Conservation (phyloP, 2,888 invertebrate species). For the Mimumesa dahlbomi region DNA sequence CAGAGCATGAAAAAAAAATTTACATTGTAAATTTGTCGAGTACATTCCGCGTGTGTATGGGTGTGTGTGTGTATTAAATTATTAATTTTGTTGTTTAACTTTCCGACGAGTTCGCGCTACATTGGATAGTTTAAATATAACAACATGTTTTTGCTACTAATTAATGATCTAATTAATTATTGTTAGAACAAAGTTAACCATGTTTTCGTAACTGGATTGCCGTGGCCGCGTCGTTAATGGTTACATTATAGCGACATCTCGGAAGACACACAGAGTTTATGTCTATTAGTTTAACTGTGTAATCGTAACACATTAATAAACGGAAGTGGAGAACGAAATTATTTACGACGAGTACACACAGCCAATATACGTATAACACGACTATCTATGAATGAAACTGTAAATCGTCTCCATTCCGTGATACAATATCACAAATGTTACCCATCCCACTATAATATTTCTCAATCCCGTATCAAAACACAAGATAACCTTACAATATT, state of each 20-base stretch:
- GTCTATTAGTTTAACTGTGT: constrained; percentile 8
- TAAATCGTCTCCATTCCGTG: background rate
- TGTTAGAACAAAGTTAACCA: constrained; percentile 7
- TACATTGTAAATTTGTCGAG: no score
- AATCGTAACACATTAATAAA: background rate
- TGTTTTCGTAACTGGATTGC: constrained; percentile 6
- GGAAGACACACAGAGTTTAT: background rate
- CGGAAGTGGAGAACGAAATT: background rate
- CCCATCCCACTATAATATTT: no score
- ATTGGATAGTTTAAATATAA: constrained; percentile 20
- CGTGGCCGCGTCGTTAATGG: background rate
- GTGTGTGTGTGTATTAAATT: no score
- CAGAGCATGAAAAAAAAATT: no score
- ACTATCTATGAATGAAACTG: background rate
- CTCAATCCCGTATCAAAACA: no score
- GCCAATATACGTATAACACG: background rate
- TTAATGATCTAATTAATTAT: constrained; percentile 36
- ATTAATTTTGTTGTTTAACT: background rate
- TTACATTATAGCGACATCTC: constrained; percentile 3
- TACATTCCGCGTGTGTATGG: no score
- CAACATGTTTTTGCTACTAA: no score
- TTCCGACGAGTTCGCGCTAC: background rate
- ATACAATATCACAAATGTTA: no score
- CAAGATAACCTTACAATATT: no score
- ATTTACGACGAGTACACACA: background rate